Evolutionary conservation across 1,140 invertebrate species (phyloP).

Genomic region (Anastrepha obliqua): DNA sequence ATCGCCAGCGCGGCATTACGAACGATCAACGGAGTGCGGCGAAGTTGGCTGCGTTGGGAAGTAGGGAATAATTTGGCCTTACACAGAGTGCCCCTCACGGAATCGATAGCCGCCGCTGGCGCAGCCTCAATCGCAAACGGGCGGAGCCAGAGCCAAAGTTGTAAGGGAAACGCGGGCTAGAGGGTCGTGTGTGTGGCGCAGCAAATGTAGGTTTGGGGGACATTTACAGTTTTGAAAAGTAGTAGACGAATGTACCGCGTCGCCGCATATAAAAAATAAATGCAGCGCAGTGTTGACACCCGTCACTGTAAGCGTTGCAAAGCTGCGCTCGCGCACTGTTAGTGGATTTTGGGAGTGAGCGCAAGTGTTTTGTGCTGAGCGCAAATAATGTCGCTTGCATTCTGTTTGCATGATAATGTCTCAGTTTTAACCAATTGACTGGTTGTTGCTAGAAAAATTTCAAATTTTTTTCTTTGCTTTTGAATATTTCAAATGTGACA

Average conservation of each 20-base stretch:
- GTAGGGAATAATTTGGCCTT: slow-evolving; percentile 6
- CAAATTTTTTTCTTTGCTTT: background rate
- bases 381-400: background rate
- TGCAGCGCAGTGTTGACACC: background rate
- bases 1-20: background rate
- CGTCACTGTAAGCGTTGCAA: background rate
- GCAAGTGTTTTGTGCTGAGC: background rate
- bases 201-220: no score
- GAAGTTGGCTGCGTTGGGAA: background rate
- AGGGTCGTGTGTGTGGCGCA: background rate
- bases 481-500: background rate
- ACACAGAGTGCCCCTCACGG: background rate
- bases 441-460: background rate
- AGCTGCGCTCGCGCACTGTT: background rate
- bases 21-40: background rate
- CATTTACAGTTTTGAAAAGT: no score
- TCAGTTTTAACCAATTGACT: no score
- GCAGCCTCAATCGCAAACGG: background rate
- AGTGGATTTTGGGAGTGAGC: background rate
- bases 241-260: no score
- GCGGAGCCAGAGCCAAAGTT: slow-evolving; percentile 15
- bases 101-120: background rate
- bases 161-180: background rate
- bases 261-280: background rate
- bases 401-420: background rate